phyloP scores from a whole-genome alignment of 2,888 invertebrate genomes.

The Augiades crinisus region DNA sequence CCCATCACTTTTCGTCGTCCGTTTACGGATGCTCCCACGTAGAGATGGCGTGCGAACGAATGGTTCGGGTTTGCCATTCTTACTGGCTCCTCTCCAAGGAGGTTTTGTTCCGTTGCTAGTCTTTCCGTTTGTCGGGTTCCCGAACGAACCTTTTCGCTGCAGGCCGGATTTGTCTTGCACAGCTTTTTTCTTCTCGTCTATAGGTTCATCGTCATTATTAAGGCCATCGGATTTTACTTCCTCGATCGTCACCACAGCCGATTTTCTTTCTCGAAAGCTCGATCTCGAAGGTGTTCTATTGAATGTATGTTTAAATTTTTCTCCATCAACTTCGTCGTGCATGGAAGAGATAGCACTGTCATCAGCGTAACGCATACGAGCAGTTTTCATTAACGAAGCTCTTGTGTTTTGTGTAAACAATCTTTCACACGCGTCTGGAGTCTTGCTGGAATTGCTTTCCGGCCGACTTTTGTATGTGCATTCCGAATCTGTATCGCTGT shows the following conservation, averaged over 20 bases:
- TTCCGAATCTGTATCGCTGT: constrained; percentile 85
- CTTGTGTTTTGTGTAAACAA: constrained; percentile 81
- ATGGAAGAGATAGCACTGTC: constrained; percentile 59
- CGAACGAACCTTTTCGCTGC: constrained; percentile 57
- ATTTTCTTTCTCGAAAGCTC: constrained; percentile 70
- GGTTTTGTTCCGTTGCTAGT: constrained; percentile 59
- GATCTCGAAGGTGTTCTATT: constrained; percentile 60
- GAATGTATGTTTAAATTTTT: constrained; percentile 61
- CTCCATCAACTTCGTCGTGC: constrained; percentile 71
- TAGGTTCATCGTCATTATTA: constrained; percentile 63
- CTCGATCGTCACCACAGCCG: constrained; percentile 72
- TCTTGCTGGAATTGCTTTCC: constrained; percentile 54
- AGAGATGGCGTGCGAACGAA: constrained; percentile 65
- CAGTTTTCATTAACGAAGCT: constrained; percentile 82
- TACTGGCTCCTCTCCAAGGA: constrained; percentile 69
- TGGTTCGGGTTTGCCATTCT: constrained; percentile 58
- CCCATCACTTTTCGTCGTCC: constrained; percentile 60
- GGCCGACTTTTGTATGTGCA: constrained; percentile 66
- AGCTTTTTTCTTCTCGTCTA: constrained; percentile 65
- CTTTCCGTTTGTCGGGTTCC: constrained; percentile 55
- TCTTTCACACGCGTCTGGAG: constrained; percentile 70
- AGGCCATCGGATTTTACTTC: constrained; percentile 71
- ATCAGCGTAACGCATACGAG: constrained; percentile 81
- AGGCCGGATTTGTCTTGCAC: constrained; percentile 49
- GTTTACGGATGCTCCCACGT: constrained; percentile 69